phyloP scores from a whole-genome alignment of 2,797 vertebrate genomes.

The Catharus ustulatus region DNA sequence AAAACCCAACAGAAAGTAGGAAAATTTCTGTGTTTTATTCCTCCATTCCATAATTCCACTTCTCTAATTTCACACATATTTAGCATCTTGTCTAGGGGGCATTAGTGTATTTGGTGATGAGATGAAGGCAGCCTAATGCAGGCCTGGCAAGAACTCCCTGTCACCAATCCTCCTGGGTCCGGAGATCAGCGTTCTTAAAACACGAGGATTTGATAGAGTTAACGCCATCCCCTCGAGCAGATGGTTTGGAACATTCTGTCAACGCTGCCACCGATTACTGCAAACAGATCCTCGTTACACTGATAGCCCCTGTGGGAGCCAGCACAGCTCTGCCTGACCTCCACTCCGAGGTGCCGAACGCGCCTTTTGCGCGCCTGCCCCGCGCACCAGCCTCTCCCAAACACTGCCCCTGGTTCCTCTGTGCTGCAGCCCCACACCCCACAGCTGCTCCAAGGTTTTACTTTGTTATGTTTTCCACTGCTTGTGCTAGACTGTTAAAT shows the following conservation, averaged over 20 bases:
- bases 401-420: neutral
- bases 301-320: conserved; percentile 89
- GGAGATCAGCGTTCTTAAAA: conserved; percentile 90
- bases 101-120: conserved; percentile 59
- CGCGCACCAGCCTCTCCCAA: neutral
- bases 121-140: conserved; percentile 75
- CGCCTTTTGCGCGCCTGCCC: neutral
- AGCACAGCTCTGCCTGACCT: conserved; percentile 73
- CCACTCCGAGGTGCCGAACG: neutral
- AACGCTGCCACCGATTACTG: conserved; percentile 90
- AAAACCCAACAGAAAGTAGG: neutral
- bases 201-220: conserved; percentile 89
- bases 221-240: conserved; percentile 87
- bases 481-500: neutral
- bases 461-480: neutral
- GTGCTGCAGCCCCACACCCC: neutral
- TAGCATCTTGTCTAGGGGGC: conserved; percentile 82
- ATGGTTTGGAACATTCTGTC: conserved; percentile 96
- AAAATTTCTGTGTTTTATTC: neutral
- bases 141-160: conserved; percentile 76
- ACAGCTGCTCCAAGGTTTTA: neutral
- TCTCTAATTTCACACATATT: conserved; percentile 79
- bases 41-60: neutral
- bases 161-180: conserved; percentile 82
- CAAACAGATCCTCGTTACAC: conserved; percentile 89